Conservation (phyloP, 2,888 invertebrate species). For the Noctua comes region DNA sequence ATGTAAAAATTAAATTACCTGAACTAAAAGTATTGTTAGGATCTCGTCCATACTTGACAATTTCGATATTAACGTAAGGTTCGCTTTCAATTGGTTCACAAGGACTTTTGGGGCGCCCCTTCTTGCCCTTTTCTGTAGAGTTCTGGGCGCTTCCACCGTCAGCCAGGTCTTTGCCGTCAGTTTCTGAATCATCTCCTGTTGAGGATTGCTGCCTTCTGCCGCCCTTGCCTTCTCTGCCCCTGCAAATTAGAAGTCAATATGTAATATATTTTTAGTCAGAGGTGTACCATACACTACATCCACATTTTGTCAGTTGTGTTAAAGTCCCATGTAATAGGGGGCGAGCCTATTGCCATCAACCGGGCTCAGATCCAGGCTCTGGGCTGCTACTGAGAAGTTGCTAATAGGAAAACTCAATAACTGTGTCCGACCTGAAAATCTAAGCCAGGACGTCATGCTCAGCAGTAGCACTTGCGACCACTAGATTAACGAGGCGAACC, state of each 20-base stretch:
- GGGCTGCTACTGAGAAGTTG: not conserved
- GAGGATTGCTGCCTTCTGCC: slow-evolving; percentile 78
- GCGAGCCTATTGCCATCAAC: not conserved
- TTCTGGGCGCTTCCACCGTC: slow-evolving; percentile 74
- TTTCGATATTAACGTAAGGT: slow-evolving; percentile 92
- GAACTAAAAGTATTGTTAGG: slow-evolving; percentile 93
- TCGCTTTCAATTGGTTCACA: slow-evolving; percentile 92
- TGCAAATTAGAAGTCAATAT: slow-evolving; percentile 56
- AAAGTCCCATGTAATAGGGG: not conserved
- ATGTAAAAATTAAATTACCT: slow-evolving; percentile 79
- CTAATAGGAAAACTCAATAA: not conserved
- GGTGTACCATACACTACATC: not conserved
- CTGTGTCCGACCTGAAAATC: not conserved
- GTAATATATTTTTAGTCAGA: not conserved
- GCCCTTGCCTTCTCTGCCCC: slow-evolving; percentile 87
- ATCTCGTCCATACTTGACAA: slow-evolving; percentile 93
- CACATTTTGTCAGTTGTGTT: not conserved
- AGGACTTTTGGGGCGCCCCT: slow-evolving; percentile 90
- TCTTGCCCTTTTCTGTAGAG: slow-evolving; percentile 83
- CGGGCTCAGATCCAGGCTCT: not conserved
- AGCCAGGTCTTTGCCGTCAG: slow-evolving; percentile 70
- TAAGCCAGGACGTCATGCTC: not conserved
- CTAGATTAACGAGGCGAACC: not conserved
- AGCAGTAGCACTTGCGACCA: not conserved
- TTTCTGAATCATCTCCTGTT: slow-evolving; percentile 72